A percentile compares a stretch with the other conserved stretches of the same genome.
phyloP scores from a whole-genome alignment of 2,797 vertebrate genomes.

The Neosalanx taihuensis region DNA sequence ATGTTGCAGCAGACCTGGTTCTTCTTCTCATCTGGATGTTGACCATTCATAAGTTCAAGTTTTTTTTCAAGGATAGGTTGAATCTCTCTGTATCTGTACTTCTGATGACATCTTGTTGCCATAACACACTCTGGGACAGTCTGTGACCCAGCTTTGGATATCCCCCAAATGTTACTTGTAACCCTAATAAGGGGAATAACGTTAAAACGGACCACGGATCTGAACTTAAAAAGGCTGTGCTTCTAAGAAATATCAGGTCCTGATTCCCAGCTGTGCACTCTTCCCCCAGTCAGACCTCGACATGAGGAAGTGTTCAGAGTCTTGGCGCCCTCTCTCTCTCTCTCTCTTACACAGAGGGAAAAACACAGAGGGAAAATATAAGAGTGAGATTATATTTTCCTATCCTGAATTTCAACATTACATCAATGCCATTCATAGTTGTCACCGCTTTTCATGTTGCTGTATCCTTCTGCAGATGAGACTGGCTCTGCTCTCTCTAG shows the following conservation, averaged over 20 bases:
- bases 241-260: conserved; percentile 34
- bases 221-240: conserved; percentile 14
- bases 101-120: too few relatives aligned
- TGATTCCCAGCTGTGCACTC: conserved; percentile 68
- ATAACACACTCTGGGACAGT: too few relatives aligned
- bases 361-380: conserved; percentile 29
- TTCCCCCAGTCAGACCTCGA: conserved; percentile 50
- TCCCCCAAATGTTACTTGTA: conserved; percentile 18
- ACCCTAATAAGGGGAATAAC: neutral
- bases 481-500: neutral
- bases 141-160: conserved; percentile 17
- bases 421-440: conserved; percentile 24
- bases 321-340: conserved; percentile 15
- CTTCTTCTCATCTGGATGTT: too few relatives aligned
- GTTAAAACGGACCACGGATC: conserved; percentile 14
- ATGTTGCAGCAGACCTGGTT: too few relatives aligned
- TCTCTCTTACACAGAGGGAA: conserved; percentile 10
- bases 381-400: conserved; percentile 64
- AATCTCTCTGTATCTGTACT: too few relatives aligned
- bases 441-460: conserved; percentile 12
- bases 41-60: too few relatives aligned
- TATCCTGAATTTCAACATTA: conserved; percentile 35
- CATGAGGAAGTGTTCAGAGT: conserved; percentile 39
- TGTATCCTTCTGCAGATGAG: conserved; percentile 44
- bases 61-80: too few relatives aligned